phyloP scores from a whole-genome alignment of 1,140 invertebrate genomes.

The Xylocopa sonorina region DNA sequence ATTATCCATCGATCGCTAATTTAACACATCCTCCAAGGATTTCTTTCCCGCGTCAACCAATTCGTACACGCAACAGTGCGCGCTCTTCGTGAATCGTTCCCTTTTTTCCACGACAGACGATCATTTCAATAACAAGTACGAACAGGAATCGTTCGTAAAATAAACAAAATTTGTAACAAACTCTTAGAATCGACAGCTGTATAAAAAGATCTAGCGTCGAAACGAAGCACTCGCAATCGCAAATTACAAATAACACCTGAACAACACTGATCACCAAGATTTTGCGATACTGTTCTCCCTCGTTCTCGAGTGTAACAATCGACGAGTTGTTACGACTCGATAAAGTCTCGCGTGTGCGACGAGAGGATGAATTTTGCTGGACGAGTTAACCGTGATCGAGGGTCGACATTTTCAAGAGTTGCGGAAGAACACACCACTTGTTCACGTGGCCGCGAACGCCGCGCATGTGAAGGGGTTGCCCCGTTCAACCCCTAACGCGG shows the following conservation, averaged over 20 bases:
- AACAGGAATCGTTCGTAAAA: background rate
- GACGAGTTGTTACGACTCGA: background rate
- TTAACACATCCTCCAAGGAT: conserved; percentile 12
- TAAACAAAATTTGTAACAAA: background rate
- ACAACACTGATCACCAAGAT: background rate
- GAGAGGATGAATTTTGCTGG: background rate
- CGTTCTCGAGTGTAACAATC: too few species aligned
- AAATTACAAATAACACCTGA: background rate
- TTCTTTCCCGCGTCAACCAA: conserved; percentile 27
- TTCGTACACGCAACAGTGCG: conserved; percentile 4
- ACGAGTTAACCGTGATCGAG: conserved; percentile 50
- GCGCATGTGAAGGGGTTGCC: conserved; percentile 75
- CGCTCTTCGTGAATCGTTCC: conserved; percentile 12
- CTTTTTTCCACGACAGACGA: background rate
- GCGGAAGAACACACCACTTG: conserved; percentile 58
- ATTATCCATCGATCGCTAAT: conserved; percentile 39
- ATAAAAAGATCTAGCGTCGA: conserved; percentile 5
- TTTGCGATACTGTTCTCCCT: background rate
- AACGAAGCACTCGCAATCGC: conserved; percentile 3
- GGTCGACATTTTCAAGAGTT: conserved; percentile 63
- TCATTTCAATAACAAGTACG: background rate
- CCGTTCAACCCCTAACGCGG: conserved; percentile 69
- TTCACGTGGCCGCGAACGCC: conserved; percentile 72
- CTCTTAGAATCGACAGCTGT: background rate
- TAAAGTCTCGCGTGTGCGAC: background rate